Evolutionary conservation across 2,888 invertebrate genomes (phyloP), one percentile per base, ranked within the genome.

Genomic region (Thysanoteuthis rhombus): DNA sequence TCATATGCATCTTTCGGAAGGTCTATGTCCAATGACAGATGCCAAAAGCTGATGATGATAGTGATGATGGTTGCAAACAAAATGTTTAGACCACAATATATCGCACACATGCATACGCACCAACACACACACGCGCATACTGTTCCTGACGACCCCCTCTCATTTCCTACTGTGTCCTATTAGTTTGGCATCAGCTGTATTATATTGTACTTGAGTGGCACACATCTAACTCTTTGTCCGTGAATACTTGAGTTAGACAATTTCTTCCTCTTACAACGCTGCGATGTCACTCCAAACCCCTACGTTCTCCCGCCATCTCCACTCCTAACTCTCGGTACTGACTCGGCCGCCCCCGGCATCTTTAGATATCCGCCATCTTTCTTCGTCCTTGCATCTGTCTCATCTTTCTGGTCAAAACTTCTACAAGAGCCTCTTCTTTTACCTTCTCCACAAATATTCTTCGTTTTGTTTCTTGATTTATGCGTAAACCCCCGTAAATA

Each of bases 171-270:
- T n/a, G n/a, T 4, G 36, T 16, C 25, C 75, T 75, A 75, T 75
- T 75, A 75, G 75, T 75, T 75, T 75, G 75, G 75, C 75, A 75
- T 75, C 75, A 75, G 75, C 75, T 75, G 75, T 36, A 75, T 75
- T 75, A 75, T 75, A n/a, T 75, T 75, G 75, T 75, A 36, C 75
- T 75, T 75, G 75, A 75, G 75, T 75, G n/a, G 75, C n/a, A 75
- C 75, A 75, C 75, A 75, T 75, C 75, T 75, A n/a, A n/a, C 75
- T 75, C 75, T 75, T 75, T 75, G 75, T 75, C 75, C 75, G 75
- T 36, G 75, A 75, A 75, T 75, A 75, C 75, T 75, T 75, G 75
- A 75, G 75, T 75, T 75, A 36, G 75, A 75, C n/a, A 75, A 75
- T 75, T 75, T 75, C 75, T 75, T 58, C 58, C 58, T 75, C 75